Base-by-base conservation (phyloP, 2,797 vertebrate genomes). In the Enteromius treurensis region DNA sequence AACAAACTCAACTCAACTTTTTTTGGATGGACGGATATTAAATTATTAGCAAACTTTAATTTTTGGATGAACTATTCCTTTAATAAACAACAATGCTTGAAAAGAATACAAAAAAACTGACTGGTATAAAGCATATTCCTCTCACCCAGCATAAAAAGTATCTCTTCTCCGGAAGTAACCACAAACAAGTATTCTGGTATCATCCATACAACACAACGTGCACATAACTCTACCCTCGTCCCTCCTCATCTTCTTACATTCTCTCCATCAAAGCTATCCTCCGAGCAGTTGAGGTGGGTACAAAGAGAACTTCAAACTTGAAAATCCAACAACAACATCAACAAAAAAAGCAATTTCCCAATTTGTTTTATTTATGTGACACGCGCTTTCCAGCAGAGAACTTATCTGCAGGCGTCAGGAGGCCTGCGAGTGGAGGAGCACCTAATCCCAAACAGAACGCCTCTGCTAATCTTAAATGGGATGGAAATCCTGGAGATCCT, bases 401-500 rank as follows among this genome's bases (percentile, higher is more conserved):
- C 91, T 93, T 94, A 94, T 94, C 94, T 85, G 90, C 77, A 85
- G 81, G 89, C 87, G 90, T 94, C 92, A 92, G 92, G 90, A 89
- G 51, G 85, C 37, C 73, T 74, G 69, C 49, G 73, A 51, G 73
- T 60, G 69, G 60, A 78, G 75, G 76, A 80, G 70, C 69, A 87
- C 84, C 87, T 92, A 92, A 93, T 94, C 93, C 91, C 90, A 91
- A 91, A 91, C 88, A 91, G 91, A 90, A 90, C 77, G 89, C 90
- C 90, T 90, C 88, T 83, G 88, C 89, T 88, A 94, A 93, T 94
- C 93, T 93, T 87, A 93, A 93, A 93, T 92, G 91, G 92, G 90
- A 94, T 93, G 91, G 91, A 95, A 93, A 93, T 94, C 89, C 90
- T 88, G 86, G 85, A 82, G 88, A 91, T 90, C 88, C 90, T 85